Percentiles rank a stretch among this genome's conserved stretches.
Conservation (phyloP, 2,113 vertebrate species). For the Siphamia tubifer region DNA sequence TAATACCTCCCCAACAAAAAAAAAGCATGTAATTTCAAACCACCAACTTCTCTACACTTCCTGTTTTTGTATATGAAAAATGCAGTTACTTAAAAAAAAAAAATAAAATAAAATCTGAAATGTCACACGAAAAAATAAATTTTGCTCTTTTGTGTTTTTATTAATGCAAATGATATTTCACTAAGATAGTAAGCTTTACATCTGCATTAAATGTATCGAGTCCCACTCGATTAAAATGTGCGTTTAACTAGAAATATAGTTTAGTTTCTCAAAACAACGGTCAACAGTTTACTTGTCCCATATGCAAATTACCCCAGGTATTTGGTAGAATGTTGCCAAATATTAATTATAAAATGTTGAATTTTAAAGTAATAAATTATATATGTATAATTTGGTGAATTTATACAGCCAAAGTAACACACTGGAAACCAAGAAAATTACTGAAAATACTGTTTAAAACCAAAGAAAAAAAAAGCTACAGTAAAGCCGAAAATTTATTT, state of each 20-base stretch:
- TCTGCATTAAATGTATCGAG: fast-evolving
- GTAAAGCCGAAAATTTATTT: too few species aligned
- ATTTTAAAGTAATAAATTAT: background rate
- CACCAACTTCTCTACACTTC: conserved; percentile 32
- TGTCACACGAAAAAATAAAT: background rate
- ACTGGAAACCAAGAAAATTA: background rate
- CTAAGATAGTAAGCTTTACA: background rate
- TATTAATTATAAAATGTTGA: background rate
- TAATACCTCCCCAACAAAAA: background rate
- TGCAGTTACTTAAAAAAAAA: background rate
- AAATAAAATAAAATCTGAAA: too few species aligned
- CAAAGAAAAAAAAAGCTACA: too few species aligned
- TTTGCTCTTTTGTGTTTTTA: background rate
- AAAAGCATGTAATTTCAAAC: conserved; percentile 46
- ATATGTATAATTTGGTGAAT: fast-evolving
- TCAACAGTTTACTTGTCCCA: too few species aligned
- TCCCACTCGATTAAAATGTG: background rate
- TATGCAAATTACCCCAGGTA: too few species aligned
- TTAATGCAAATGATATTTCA: background rate
- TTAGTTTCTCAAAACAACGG: too few species aligned
- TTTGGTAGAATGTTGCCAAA: too few species aligned
- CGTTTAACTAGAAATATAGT: background rate
- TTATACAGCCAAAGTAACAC: background rate
- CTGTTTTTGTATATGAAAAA: background rate
- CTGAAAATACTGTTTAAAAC: too few species aligned